Percentiles rank a stretch among this genome's conserved stretches.
These are phyloP conservation scores for Anticlea derivata DNA, from an alignment of 2,888 invertebrate species.

Conservation along the genomic window DNA sequence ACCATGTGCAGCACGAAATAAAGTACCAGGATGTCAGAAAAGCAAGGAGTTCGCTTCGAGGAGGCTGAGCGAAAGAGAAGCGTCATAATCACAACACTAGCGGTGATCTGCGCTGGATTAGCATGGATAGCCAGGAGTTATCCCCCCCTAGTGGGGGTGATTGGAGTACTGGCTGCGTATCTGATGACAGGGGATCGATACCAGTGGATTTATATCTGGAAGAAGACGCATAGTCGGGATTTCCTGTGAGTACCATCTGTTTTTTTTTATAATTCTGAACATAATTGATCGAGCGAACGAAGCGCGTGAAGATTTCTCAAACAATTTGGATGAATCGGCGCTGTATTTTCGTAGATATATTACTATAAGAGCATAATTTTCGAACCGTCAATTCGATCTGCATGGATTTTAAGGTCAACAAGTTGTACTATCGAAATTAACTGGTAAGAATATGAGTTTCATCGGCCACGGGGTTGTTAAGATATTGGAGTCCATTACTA, in stretches of 20 bases:
- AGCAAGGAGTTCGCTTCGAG: conserved; percentile 68
- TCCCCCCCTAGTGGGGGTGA: conserved; percentile 46
- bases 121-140: conserved; percentile 58
- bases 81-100: conserved; percentile 56
- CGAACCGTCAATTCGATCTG: no score
- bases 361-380: no score
- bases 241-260: conserved; percentile 65
- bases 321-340: no score
- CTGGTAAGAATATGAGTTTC: no score
- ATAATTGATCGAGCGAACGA: no score
- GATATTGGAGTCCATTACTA: no score
- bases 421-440: no score
- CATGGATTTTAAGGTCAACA: no score
- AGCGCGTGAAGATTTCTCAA: no score
- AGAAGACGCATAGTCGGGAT: conserved; percentile 70
- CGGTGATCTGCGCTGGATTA: conserved; percentile 44
- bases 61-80: conserved; percentile 66
- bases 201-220: conserved; percentile 78
- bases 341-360: no score
- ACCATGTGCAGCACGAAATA: conserved; percentile 44
- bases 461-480: no score
- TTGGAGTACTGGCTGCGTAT: conserved; percentile 57
- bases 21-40: conserved; percentile 72
- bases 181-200: conserved; percentile 74
- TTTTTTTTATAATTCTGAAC: no score